Percentiles rank a stretch among this genome's conserved stretches.
Conservation (phyloP, 2,113 vertebrate genomes). For the Vidua macroura region DNA sequence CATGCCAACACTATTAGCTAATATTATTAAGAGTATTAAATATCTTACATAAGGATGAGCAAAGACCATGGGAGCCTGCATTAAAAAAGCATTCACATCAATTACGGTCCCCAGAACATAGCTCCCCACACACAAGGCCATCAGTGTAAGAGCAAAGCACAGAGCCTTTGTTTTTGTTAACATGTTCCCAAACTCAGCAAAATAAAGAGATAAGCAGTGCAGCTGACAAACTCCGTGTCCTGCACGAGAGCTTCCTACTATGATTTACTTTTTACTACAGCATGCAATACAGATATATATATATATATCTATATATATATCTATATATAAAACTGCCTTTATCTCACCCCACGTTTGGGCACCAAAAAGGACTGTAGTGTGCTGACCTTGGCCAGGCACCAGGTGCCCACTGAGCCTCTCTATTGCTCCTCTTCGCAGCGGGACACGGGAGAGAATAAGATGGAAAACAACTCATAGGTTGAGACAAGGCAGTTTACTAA, state of each 20-base stretch:
- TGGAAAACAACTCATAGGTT: neutral
- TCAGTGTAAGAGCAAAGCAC: neutral
- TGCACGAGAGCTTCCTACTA: neutral
- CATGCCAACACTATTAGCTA: neutral
- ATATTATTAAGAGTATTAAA: neutral
- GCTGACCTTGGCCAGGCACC: accelerated
- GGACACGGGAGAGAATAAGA: neutral
- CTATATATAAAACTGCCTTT: neutral
- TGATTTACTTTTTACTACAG: neutral
- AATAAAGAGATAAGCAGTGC: neutral
- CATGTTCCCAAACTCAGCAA: neutral
- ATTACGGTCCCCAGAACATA: neutral
- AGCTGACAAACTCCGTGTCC: neutral
- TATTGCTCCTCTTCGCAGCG: neutral
- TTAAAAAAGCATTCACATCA: neutral
- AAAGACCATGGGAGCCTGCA: neutral
- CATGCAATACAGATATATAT: neutral
- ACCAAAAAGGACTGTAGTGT: neutral
- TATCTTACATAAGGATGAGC: neutral
- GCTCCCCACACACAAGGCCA: neutral
- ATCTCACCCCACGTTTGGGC: neutral
- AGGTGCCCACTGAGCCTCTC: accelerated
- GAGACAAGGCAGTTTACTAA: neutral
- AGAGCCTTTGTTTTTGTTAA: neutral
- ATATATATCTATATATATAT: neutral